A percentile compares a stretch with the other conserved stretches of the same genome.
Conservation (phyloP, 2,888 invertebrate genomes). For the Athripsodes cinereus region DNA sequence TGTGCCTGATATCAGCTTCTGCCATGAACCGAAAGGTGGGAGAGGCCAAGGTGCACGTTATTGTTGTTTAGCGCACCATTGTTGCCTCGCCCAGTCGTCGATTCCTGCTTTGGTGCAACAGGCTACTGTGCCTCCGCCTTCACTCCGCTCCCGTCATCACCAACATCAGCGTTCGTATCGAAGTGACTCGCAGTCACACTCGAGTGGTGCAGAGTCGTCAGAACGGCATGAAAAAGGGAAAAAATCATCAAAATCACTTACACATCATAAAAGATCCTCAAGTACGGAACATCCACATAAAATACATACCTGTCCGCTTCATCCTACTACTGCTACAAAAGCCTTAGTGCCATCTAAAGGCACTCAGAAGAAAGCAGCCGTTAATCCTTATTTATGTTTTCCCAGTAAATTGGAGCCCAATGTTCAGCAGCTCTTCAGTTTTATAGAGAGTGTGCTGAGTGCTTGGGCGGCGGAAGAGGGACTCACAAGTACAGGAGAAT, state of each 20-base stretch:
- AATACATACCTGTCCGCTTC: slow-evolving; percentile 44
- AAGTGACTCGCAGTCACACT: slow-evolving; percentile 41
- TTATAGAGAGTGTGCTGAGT: slow-evolving; percentile 72
- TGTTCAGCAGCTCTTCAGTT: slow-evolving; percentile 75
- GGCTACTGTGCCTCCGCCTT: slow-evolving; percentile 29
- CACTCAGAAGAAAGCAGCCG: slow-evolving; percentile 35
- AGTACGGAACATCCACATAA: slow-evolving; percentile 39
- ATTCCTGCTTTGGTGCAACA: slow-evolving; percentile 38
- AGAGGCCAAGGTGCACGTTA: slow-evolving; percentile 41
- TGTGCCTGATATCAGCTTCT: slow-evolving; percentile 46
- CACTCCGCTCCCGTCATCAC: slow-evolving; percentile 30
- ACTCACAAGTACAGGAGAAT: slow-evolving; percentile 65
- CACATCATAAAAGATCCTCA: slow-evolving; percentile 14
- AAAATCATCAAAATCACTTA: slow-evolving; percentile 31
- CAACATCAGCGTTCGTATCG: slow-evolving; percentile 39
- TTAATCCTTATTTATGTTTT: slow-evolving; percentile 47
- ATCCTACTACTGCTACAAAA: slow-evolving; percentile 36
- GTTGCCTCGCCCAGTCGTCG: slow-evolving; percentile 38
- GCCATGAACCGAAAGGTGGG: slow-evolving; percentile 46
- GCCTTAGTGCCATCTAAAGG: slow-evolving; percentile 37
- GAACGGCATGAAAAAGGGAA: slow-evolving; percentile 40
- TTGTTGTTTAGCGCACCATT: slow-evolving; percentile 49
- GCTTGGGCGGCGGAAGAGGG: slow-evolving; percentile 73
- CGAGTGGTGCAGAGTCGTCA: slow-evolving; percentile 44
- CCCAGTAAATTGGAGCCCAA: slow-evolving; percentile 63